phyloP scores from a whole-genome alignment of 1,140 invertebrate species.

The Drosophila guanche region DNA sequence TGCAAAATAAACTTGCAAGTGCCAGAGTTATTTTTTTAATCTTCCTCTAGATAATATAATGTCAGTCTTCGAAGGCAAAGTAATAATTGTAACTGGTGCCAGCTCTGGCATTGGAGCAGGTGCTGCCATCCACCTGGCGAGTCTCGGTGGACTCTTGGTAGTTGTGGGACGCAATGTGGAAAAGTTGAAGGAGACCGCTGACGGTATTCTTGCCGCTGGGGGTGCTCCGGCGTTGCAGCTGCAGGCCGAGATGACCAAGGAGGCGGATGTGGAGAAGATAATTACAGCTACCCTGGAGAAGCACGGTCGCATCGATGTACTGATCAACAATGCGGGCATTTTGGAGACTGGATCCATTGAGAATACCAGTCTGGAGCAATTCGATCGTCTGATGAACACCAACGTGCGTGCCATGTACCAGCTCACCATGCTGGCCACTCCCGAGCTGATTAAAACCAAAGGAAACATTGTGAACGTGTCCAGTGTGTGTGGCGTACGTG shows the following conservation, averaged over 20 bases:
- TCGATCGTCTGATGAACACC: slow-evolving; percentile 92
- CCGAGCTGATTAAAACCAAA: slow-evolving; percentile 91
- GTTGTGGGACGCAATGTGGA: slow-evolving; percentile 90
- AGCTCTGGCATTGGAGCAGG: slow-evolving; percentile 95
- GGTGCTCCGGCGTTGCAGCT: slow-evolving; percentile 47
- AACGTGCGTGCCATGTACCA: slow-evolving; percentile 94
- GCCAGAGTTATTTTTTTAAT: slow-evolving; percentile 5
- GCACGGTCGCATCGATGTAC: slow-evolving; percentile 89
- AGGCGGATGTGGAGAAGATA: slow-evolving; percentile 89
- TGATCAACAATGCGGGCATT: slow-evolving; percentile 95
- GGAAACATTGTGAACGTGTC: slow-evolving; percentile 97
- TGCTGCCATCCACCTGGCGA: slow-evolving; percentile 90
- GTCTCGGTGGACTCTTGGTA: slow-evolving; percentile 88
- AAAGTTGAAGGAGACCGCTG: slow-evolving; percentile 85
- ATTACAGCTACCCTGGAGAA: slow-evolving; percentile 88
- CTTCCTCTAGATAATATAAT: slow-evolving; percentile 27
- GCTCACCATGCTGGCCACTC: slow-evolving; percentile 92
- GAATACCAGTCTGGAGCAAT: slow-evolving; percentile 91
- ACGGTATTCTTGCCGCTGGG: slow-evolving; percentile 82
- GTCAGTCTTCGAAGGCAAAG: slow-evolving; percentile 87
- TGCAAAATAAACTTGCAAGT: neutral
- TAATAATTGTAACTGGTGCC: slow-evolving; percentile 91
- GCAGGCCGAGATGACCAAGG: slow-evolving; percentile 89
- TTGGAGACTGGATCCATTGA: slow-evolving; percentile 92
- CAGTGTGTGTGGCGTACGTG: slow-evolving; percentile 92